Evolutionary conservation across 2,888 invertebrate species (phyloP), one percentile per base, ranked within the genome.

Genomic region (Scaptomyza tumidula): DNA sequence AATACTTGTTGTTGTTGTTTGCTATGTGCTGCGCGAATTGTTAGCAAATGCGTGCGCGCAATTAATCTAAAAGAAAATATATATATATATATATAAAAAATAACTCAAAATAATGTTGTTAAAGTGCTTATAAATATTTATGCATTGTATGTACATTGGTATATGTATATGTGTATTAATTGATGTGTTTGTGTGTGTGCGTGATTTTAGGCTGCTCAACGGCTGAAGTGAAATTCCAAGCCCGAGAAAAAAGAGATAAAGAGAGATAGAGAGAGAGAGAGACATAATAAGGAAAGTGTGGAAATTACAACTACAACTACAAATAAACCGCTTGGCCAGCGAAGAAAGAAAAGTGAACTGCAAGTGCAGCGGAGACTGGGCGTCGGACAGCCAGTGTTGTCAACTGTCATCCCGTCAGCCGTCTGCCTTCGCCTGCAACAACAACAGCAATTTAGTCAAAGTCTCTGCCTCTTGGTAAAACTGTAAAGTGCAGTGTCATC

Each of bases 191-290:
- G 57, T 75, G 56, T 75, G 56, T 75, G 64, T 73, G 65, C 46
- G 77, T 75, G 76, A 64, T 78, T 76, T 78, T 78, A 83, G 86
- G 80, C 86, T 75, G 65, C 56, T 67, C 70, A 46, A 75, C 83
- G 76, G 82, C 73, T 86, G 65, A 83, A 83, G 83, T 84, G 86
- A 86, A 84, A 87, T 75, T 71, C 76, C 86, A 72, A 74, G 78
- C 67, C 64, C 63, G 54, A 72, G 68, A 41, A 41, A 35, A 53
- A 35, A 39, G 35, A 44, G 48, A 44, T 13, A 43, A 37, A 61
- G 64, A 78, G 2, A 19, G 19, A 19, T 59, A 69, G 58, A 59
- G 2, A 19, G 19, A 19, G 61, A 69, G 58, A 59, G 56, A 61
- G 66, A 69, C 59, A 74, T 70, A 71, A 78, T 68, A 81, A 61